Base-by-base conservation (phyloP, 2,888 invertebrate species). In the Aradus depressus region DNA sequence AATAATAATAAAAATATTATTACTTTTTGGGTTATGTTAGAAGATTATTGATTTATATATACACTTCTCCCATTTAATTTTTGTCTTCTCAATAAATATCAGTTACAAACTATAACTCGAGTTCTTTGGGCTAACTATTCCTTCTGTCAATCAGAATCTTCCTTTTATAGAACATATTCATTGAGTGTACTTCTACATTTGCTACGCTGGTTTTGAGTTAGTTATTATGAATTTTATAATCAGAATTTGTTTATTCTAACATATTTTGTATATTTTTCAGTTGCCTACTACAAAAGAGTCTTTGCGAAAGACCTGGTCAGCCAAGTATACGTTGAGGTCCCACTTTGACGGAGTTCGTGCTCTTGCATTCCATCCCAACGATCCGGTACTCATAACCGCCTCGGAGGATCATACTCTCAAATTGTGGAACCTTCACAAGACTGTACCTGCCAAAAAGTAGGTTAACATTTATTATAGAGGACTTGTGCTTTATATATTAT, bases 321-420 rank as follows among this genome's bases (percentile, higher is more conserved):
- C 93, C 62, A 96, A 96, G 72, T 96, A 95, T 67, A 95, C 95
- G 52, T 74, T 97, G 65, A 80, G 90, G 61, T 90, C 90, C 66
- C 92, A 93, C 72, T 93, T 92, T 66, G 92, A 93, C 66, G 88
- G 88, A 64, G 87, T 92, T 39, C 77, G 92, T 63, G 87, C 91
- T 55, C 73, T 93, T 52, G 89, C 89, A 60, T 93, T 93, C 74
- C 92, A 92, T 72, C 95, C 96, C 50, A 84, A 84, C 57, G 96
- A 97, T 67, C 88, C 95, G 52, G 92, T 97, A 52, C 75, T 98
- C 54, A 89, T 98, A 64, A 97, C 98, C 23, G 97, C 95, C 32
- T 93, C 93, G 52, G 98, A 99, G 70, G 98, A 99, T 74, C 93
- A 96, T 70, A 97, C 97, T 44, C 76, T 98, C 37, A 99, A 99